A percentile compares a stretch with the other conserved stretches of the same genome.
Conservation (phyloP, 2,888 invertebrate species). For the Teleiodes luculella region DNA sequence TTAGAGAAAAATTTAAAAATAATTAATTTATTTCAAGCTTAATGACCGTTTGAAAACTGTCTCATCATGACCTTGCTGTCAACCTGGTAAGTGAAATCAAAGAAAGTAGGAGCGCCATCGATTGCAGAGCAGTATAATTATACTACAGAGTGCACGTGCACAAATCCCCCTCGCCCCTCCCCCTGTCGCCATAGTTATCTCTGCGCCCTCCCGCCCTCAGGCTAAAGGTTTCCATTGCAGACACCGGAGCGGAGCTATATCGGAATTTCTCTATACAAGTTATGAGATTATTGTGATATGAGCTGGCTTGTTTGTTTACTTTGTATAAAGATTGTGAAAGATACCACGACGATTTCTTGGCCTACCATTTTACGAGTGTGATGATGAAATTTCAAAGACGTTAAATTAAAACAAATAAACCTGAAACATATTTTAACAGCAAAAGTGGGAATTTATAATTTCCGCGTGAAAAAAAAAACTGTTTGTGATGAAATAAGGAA, state of each 20-base stretch:
- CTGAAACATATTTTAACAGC: no score
- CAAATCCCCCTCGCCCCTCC: neutral
- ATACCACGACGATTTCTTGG: neutral
- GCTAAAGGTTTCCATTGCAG: conserved; percentile 13
- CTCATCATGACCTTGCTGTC: neutral
- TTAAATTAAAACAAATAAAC: no score
- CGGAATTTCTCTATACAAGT: neutral
- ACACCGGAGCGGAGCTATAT: neutral
- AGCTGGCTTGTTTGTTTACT: neutral
- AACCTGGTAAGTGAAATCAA: conserved; percentile 36
- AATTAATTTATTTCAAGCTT: no score
- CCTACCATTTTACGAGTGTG: neutral
- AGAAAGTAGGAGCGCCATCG: conserved; percentile 50
- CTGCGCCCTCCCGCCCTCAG: neutral
- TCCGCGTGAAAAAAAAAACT: no score
- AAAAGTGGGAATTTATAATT: no score
- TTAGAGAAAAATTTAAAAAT: no score
- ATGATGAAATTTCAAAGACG: no score
- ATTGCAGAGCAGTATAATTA: conserved; percentile 31
- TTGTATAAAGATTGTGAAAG: neutral
- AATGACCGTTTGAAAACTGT: no score
- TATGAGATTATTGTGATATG: neutral
- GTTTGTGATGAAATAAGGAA: no score
- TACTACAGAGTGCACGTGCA: conserved; percentile 41
- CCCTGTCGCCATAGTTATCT: neutral